phyloP scores from a whole-genome alignment of 2,113 vertebrate species.

The Lepidiolamprologus cunningtoni region DNA sequence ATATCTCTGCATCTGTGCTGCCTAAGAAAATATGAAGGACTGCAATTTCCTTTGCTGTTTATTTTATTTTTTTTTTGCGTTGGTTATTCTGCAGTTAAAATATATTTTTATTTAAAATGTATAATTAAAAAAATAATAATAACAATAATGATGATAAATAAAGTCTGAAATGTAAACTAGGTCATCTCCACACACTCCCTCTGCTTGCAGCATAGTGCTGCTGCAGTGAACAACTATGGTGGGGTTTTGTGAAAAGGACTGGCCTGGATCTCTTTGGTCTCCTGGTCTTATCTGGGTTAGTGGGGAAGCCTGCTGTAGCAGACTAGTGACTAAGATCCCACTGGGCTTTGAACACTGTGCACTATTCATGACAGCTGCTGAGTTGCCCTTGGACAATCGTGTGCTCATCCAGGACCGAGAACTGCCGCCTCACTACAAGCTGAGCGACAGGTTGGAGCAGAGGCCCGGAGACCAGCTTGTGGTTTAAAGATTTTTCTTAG shows the following conservation, averaged over 20 bases:
- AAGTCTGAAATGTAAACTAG: neutral
- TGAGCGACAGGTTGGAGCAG: neutral
- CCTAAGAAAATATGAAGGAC: neutral
- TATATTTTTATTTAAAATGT: neutral
- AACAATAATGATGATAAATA: neutral
- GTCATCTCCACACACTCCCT: neutral
- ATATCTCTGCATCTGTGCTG: neutral
- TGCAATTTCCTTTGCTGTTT: neutral
- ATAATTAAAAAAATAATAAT: neutral
- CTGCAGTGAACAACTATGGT: neutral
- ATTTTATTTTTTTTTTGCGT: neutral
- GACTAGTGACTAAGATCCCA: constrained; percentile 21
- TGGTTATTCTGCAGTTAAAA: neutral
- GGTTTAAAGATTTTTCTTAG: neutral
- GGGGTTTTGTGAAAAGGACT: neutral
- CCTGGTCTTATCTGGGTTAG: constrained; percentile 34
- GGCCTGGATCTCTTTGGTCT: constrained; percentile 13
- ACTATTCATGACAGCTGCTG: neutral
- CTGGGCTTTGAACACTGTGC: constrained; percentile 1
- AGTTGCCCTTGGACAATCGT: neutral
- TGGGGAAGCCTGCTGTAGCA: constrained; percentile 8
- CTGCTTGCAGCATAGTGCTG: neutral
- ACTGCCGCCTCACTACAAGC: neutral
- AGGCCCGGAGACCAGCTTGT: neutral
- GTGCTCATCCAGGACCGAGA: neutral